These are phyloP conservation scores for Rhinopomastus cyanomelas DNA, from an alignment of 2,113 vertebrate genomes.

Conservation along the genomic window DNA sequence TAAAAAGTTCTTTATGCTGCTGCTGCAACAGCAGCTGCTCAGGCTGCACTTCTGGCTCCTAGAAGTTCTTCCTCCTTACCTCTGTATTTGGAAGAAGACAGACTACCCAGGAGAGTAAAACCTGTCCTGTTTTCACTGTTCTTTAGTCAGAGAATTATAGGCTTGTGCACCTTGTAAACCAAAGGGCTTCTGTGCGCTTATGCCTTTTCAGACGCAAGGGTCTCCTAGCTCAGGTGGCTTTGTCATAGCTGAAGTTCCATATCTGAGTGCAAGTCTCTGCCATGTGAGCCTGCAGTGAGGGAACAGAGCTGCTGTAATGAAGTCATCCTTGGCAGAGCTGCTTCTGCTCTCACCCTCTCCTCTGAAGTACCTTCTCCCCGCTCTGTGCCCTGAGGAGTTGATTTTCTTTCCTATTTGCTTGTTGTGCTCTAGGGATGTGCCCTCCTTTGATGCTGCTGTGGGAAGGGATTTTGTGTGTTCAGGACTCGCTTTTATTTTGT, in stretches of 20 bases:
- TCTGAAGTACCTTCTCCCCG: slow-evolving; percentile 28
- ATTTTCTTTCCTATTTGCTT: slow-evolving; percentile 33
- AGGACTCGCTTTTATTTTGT: background rate
- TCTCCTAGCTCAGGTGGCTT: background rate
- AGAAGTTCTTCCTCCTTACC: accelerated
- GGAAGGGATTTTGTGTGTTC: slow-evolving; percentile 17
- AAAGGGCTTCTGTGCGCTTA: background rate
- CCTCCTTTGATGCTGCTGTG: slow-evolving; percentile 32
- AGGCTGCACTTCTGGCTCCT: background rate
- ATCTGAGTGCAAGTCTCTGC: background rate
- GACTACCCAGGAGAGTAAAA: background rate
- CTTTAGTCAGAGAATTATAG: background rate
- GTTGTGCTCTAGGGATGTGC: background rate
- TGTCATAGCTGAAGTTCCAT: background rate
- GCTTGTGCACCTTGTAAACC: background rate
- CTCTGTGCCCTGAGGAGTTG: background rate
- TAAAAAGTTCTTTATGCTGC: background rate
- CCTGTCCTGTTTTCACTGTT: background rate
- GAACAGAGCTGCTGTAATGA: background rate
- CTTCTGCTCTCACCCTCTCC: background rate
- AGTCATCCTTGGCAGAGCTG: slow-evolving; percentile 14
- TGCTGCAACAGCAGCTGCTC: background rate
- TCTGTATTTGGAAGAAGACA: background rate
- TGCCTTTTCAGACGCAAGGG: background rate
- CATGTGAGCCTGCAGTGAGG: accelerated